A percentile compares a stretch with the other conserved stretches of the same genome.
phyloP scores from a whole-genome alignment of 2,888 invertebrate genomes.

The Chaetogeoica ovagalla region DNA sequence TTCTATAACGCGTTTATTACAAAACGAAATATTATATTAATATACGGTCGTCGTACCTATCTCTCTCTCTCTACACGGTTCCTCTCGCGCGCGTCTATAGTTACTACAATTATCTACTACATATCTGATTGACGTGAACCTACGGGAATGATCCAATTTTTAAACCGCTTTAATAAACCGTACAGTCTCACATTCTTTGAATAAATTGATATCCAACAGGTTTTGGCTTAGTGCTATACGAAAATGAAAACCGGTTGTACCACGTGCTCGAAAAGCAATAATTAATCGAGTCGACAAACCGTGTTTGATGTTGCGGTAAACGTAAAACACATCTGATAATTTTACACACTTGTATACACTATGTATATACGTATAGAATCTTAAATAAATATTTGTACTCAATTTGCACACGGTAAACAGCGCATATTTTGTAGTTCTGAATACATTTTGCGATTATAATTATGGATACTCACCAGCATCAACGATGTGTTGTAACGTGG shows the following conservation, averaged over 20 bases:
- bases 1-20: not conserved
- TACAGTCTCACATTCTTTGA: slow-evolving; percentile 43
- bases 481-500: slow-evolving; percentile 86
- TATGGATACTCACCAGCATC: slow-evolving; percentile 73
- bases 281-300: slow-evolving; percentile 40
- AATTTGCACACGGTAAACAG: not conserved
- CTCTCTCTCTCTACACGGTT: not conserved
- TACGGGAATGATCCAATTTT: slow-evolving; percentile 35
- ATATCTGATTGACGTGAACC: slow-evolving; percentile 20
- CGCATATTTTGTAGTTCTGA: not conserved
- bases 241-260: slow-evolving; percentile 47
- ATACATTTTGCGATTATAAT: not conserved
- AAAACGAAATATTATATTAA: not conserved
- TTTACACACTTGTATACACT: not conserved
- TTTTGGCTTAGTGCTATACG: slow-evolving; percentile 17
- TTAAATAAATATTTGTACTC: not conserved
- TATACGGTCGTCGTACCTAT: not conserved
- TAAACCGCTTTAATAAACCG: not conserved
- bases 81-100: not conserved
- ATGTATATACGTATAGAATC: slow-evolving; percentile 22
- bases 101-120: not conserved
- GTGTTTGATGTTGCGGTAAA: not conserved
- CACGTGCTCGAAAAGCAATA: slow-evolving; percentile 11
- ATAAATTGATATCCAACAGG: slow-evolving; percentile 35
- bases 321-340: slow-evolving; percentile 26